Percentiles rank a stretch among this genome's conserved stretches.
These are phyloP conservation scores for Diplazon laetatorius DNA, from an alignment of 2,888 invertebrate genomes.

Conservation along the genomic window DNA sequence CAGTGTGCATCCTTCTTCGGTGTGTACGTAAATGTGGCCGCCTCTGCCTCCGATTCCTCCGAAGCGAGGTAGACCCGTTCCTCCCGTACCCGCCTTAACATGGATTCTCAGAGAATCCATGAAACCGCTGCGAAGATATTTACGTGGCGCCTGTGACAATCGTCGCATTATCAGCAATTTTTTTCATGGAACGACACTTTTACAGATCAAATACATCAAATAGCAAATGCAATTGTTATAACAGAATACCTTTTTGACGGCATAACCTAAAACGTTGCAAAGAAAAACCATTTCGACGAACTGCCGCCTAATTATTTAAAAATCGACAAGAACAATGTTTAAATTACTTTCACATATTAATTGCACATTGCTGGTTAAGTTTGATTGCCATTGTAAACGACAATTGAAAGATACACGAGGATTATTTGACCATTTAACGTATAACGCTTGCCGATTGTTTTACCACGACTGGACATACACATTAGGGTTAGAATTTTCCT, in stretches of 20 bases:
- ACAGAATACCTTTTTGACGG: constrained; percentile 81
- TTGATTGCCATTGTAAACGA: constrained; percentile 19
- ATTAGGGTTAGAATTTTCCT: too few relatives aligned
- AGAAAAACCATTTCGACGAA: constrained; percentile 83
- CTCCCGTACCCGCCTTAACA: constrained; percentile 93
- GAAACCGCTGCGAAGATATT: constrained; percentile 85
- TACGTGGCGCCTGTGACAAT: constrained; percentile 81
- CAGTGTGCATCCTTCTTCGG: constrained; percentile 86
- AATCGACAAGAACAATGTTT: neutral
- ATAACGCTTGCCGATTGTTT: too few relatives aligned
- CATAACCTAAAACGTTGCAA: constrained; percentile 82
- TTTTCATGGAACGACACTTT: neutral
- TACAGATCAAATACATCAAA: neutral
- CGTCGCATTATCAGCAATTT: neutral
- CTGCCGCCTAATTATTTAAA: neutral
- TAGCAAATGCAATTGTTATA: constrained; percentile 14
- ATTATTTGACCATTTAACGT: too few relatives aligned
- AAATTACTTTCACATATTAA: neutral
- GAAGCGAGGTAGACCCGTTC: constrained; percentile 89
- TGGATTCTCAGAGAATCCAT: constrained; percentile 91
- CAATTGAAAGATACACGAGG: neutral
- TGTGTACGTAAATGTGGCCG: constrained; percentile 91
- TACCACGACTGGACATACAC: too few relatives aligned
- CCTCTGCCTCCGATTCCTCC: constrained; percentile 97
- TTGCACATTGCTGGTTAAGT: neutral